Conservation (phyloP, 2,888 invertebrate species). For the Andrena camellia region DNA sequence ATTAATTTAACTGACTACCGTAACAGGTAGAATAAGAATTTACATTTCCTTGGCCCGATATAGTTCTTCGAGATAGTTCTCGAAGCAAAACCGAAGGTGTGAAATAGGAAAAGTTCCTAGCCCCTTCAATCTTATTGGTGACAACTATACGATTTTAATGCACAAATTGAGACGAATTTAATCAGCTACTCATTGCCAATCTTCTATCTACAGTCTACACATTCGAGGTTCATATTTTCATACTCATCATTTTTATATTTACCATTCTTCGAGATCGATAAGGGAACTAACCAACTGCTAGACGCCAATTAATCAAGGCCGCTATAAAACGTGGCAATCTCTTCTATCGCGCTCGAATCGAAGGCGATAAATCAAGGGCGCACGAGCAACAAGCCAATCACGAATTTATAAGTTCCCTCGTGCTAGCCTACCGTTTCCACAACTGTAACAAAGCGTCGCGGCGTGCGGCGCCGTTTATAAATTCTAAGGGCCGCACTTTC, state of each 20-base stretch:
- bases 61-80: too few relatives aligned
- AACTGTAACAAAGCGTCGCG: constrained; percentile 27
- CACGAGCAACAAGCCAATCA: background rate
- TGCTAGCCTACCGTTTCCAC: constrained; percentile 6
- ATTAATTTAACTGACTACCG: too few relatives aligned
- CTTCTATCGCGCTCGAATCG: background rate
- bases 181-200: too few relatives aligned
- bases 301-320: background rate
- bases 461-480: constrained; percentile 55
- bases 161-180: too few relatives aligned
- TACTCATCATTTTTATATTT: background rate
- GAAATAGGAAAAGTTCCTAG: too few relatives aligned
- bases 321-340: background rate
- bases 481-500: constrained; percentile 64
- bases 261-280: background rate
- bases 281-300: background rate
- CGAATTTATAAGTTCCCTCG: constrained; percentile 5
- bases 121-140: too few relatives aligned
- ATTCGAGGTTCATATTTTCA: too few relatives aligned
- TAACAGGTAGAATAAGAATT: too few relatives aligned
- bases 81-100: too few relatives aligned
- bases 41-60: too few relatives aligned
- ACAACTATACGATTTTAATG: too few relatives aligned
- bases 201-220: too few relatives aligned
- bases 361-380: background rate